Percentiles rank a stretch among this genome's conserved stretches.
phyloP scores from a whole-genome alignment of 2,888 invertebrate genomes.

The Andrena bicolor region DNA sequence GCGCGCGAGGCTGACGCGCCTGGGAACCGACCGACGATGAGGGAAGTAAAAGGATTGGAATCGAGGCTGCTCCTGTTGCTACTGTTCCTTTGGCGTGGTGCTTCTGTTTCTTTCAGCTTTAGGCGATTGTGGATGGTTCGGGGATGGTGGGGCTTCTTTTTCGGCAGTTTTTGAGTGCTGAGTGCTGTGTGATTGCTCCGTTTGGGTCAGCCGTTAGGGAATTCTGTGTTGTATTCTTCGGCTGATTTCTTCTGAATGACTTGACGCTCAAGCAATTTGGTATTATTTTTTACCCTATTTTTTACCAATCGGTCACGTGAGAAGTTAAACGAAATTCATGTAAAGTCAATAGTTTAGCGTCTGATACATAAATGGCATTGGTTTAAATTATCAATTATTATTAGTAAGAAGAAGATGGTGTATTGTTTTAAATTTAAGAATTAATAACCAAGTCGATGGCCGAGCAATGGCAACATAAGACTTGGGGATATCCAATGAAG shows the following conservation, averaged over 20 bases:
- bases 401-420: too few species aligned
- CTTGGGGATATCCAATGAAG: too few species aligned
- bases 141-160: not conserved
- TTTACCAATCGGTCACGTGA: too few species aligned
- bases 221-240: not conserved
- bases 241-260: not conserved
- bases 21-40: slow-evolving; percentile 4
- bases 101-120: not conserved
- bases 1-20: not conserved
- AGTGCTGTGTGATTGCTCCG: not conserved
- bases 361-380: too few species aligned
- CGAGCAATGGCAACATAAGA: too few species aligned
- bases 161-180: not conserved
- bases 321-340: too few species aligned
- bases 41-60: slow-evolving; percentile 5
- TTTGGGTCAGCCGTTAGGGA: not conserved
- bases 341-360: too few species aligned
- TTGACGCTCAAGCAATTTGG: too few species aligned
- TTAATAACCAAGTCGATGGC: too few species aligned
- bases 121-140: not conserved
- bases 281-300: too few species aligned
- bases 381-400: too few species aligned
- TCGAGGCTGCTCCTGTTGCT: slow-evolving; percentile 4
- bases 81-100: not conserved
- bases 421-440: too few species aligned